These are phyloP conservation scores for Halyomorpha halys DNA, from an alignment of 1,140 invertebrate species.

Conservation along the genomic window DNA sequence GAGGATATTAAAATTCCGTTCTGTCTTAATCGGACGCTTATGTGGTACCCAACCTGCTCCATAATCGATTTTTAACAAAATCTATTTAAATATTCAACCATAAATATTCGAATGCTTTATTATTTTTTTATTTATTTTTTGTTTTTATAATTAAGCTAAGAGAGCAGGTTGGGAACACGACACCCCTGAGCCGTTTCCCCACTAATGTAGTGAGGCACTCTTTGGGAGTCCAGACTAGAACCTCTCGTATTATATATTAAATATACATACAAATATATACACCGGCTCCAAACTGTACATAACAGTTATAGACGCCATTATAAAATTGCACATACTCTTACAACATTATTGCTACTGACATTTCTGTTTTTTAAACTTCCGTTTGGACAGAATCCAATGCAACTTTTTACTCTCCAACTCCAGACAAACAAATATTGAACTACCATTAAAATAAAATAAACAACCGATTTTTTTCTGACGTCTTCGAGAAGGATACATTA, in stretches of 20 bases:
- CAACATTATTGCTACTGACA: neutral
- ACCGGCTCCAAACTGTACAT: neutral
- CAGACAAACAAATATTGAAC: too few species aligned
- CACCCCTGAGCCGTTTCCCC: neutral
- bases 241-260: slow-evolving; percentile 5
- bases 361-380: neutral
- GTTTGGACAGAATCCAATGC: neutral
- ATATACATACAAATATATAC: slow-evolving; percentile 8
- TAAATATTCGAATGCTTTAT: too few species aligned
- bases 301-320: neutral
- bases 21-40: neutral
- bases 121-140: too few species aligned
- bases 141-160: neutral
- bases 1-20: slow-evolving; percentile 18
- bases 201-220: slow-evolving; percentile 2
- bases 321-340: slow-evolving; percentile 2
- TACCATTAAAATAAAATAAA: too few species aligned
- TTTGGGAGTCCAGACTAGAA: slow-evolving; percentile 2
- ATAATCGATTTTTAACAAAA: too few species aligned
- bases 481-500: too few species aligned
- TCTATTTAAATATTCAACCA: too few species aligned
- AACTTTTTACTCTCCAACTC: too few species aligned
- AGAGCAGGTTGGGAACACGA: neutral
- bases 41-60: neutral
- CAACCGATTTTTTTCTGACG: too few species aligned